Conservation (phyloP, 2,888 invertebrate genomes). For the Drosophila lacicola region DNA sequence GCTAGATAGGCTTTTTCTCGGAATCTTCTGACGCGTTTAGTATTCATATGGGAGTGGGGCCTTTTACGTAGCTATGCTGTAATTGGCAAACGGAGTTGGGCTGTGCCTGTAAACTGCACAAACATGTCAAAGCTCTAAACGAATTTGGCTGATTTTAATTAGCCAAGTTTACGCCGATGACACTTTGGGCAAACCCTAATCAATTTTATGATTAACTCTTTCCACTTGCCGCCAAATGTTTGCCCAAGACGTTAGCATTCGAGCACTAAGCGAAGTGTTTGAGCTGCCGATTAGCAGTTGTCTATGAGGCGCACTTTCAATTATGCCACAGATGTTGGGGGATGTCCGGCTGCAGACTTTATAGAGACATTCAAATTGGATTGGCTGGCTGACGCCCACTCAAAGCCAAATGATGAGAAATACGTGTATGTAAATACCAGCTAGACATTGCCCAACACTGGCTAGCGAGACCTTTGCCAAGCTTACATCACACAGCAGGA, state of each 20-base stretch:
- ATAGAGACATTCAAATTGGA: conserved; percentile 20
- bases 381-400: conserved; percentile 37
- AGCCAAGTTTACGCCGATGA: conserved; percentile 38
- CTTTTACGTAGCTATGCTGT: conserved; percentile 1
- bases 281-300: conserved; percentile 50
- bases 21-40: neutral
- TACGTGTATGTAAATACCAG: neutral
- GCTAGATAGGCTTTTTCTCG: neutral
- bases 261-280: conserved; percentile 65
- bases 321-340: conserved; percentile 18
- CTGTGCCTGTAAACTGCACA: neutral
- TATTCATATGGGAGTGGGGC: neutral
- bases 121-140: conserved; percentile 31
- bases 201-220: conserved; percentile 40
- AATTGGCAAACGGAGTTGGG: conserved; percentile 1
- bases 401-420: neutral
- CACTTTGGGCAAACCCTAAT: conserved; percentile 33
- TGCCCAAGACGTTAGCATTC: conserved; percentile 52
- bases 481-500: conserved; percentile 71
- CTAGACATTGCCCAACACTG: conserved; percentile 40
- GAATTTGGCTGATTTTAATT: conserved; percentile 64
- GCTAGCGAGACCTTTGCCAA: conserved; percentile 46
- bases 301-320: conserved; percentile 38
- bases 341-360: conserved; percentile 33
- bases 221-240: conserved; percentile 66